These are phyloP conservation scores for Mongoloraphidia duomilia DNA, from an alignment of 2,888 invertebrate genomes.

Conservation along the genomic window DNA sequence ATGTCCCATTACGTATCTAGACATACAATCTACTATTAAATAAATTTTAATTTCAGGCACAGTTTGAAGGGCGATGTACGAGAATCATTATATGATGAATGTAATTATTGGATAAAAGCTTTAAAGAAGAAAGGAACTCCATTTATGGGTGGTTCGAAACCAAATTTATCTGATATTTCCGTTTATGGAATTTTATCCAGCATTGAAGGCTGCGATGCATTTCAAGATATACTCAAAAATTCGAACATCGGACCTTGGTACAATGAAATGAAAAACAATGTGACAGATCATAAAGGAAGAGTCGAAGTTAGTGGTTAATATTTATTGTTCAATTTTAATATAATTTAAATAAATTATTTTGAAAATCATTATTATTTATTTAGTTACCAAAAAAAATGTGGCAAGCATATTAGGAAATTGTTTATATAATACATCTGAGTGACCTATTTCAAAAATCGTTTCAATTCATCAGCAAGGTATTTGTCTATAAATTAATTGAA, in stretches of 20 bases:
- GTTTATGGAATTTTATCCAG: constrained; percentile 83
- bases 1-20: too few relatives aligned
- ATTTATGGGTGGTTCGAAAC: constrained; percentile 77
- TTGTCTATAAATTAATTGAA: constrained; percentile 54
- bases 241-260: constrained; percentile 73
- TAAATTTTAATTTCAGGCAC: constrained; percentile 40
- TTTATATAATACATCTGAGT: too few relatives aligned
- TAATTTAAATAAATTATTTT: too few relatives aligned
- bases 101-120: constrained; percentile 62
- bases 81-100: constrained; percentile 77
- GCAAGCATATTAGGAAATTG: too few relatives aligned
- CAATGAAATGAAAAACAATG: constrained; percentile 49
- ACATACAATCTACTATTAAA: too few relatives aligned
- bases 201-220: constrained; percentile 86
- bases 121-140: constrained; percentile 50
- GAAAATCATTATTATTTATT: too few relatives aligned
- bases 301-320: background rate
- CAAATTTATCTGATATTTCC: constrained; percentile 84
- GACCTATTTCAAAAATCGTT: background rate
- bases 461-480: constrained; percentile 34
- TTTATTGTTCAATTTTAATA: background rate
- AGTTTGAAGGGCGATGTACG: constrained; percentile 78
- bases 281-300: constrained; percentile 43
- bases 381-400: too few relatives aligned
- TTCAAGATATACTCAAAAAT: constrained; percentile 59